Evolutionary conservation across 92 coral and sea anemone genomes (phyloP), one percentile per base, ranked within the genome.

Genomic region (Meandrina meandrites): DNA sequence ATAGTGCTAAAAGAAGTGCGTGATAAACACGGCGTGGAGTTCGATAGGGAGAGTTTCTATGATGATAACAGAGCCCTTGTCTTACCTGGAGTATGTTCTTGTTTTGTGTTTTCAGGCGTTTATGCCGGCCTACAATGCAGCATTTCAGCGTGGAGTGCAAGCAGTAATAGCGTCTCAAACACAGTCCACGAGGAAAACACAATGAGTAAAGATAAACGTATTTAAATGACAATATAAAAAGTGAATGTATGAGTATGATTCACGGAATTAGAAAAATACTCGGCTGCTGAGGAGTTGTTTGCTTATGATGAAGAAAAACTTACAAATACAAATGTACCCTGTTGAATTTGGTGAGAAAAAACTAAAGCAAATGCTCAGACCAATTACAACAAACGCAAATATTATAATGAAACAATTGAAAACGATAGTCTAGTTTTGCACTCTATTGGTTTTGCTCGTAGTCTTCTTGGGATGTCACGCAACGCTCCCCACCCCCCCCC

Each of bases 81-180:
- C 4, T 66, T 1, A 28, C 28, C 5, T 66, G 18, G 34, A 66
- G 35, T 13, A 32, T 19, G 5, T 3, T 42, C 19, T 50, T 67
- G 8, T 72, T 68, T 13, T 86, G 28, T 80, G 19, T 87, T 82
- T 57, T 64, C 80, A 95, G 98, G 90, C 77, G 37, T 93, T 95
- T 69, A 89, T 95, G 83, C 98, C 98, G 32, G 84, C 87, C 19
- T 95, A 95, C 80, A 87, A 88, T 31, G 91, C 94, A 6, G 86
- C 94, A 24, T 84, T 95, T 82, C 92, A 93, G 85, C 94, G 95
- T 62, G 98, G 98, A 30, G 86, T 90, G 12, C 94, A 90, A 82
- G 98, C 98, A 3, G 88, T 95, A 12, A 90, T 83, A 18, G 86
- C 91, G 13, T 5, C 82, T 0, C 88, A 77, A 30, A 27, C 88